phyloP scores from a whole-genome alignment of 2,797 vertebrate species.

The Zalophus californianus region DNA sequence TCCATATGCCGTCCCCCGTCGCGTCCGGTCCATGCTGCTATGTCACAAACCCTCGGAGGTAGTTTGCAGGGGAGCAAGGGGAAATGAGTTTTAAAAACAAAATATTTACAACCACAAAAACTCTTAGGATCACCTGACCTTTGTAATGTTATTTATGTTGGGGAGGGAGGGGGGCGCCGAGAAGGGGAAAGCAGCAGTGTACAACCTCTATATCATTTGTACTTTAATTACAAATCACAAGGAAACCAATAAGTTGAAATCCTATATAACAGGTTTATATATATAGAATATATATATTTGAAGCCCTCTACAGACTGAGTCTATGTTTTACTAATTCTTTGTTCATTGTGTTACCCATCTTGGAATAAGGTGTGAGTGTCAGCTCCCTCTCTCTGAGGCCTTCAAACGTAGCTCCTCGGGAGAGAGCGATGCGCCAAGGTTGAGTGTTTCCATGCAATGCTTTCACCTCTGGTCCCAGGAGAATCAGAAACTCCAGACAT shows the following conservation, averaged over 20 bases:
- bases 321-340: conserved; percentile 85
- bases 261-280: conserved; percentile 83
- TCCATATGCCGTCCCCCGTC: conserved; percentile 70
- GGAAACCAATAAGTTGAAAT: conserved; percentile 76
- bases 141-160: conserved; percentile 81
- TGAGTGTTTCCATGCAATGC: conserved; percentile 78
- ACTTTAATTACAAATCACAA: conserved; percentile 78
- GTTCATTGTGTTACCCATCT: conserved; percentile 83
- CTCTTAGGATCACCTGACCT: conserved; percentile 77
- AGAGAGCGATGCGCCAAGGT: conserved; percentile 53
- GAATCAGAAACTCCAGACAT: conserved; percentile 80
- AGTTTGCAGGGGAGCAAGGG: conserved; percentile 80
- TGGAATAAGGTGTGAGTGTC: conserved; percentile 75
- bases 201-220: conserved; percentile 81
- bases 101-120: conserved; percentile 74
- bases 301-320: conserved; percentile 84
- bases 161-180: conserved; percentile 72
- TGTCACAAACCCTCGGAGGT: conserved; percentile 75
- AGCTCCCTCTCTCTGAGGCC: conserved; percentile 72
- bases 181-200: conserved; percentile 77
- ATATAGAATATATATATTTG: conserved; percentile 85
- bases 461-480: conserved; percentile 83
- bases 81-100: conserved; percentile 66
- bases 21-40: conserved; percentile 74
- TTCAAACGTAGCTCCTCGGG: conserved; percentile 63